These are phyloP conservation scores for Hoplodrina ambigua DNA, from an alignment of 2,888 invertebrate species.

Conservation along the genomic window DNA sequence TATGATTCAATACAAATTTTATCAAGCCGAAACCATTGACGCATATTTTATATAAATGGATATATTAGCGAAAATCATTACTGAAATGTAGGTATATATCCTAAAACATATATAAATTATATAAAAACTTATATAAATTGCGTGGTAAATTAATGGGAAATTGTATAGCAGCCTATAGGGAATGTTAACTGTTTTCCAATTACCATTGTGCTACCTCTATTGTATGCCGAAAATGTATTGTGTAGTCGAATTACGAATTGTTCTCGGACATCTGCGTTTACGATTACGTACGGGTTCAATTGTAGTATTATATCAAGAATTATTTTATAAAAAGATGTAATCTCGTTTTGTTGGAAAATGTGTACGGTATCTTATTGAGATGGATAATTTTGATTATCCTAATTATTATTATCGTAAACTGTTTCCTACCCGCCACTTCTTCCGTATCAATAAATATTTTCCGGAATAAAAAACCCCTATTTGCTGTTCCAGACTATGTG, in stretches of 20 bases:
- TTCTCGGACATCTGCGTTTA: conserved; percentile 42
- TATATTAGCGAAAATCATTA: background rate
- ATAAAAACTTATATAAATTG: background rate
- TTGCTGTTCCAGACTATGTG: too few relatives aligned
- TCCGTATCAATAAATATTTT: too few relatives aligned
- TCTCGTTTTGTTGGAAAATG: background rate
- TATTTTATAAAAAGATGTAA: background rate
- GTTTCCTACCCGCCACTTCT: too few relatives aligned
- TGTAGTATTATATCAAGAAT: background rate
- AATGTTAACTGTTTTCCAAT: conserved; percentile 48
- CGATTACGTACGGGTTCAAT: conserved; percentile 21
- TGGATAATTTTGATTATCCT: too few relatives aligned
- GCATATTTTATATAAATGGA: background rate
- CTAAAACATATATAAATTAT: too few relatives aligned
- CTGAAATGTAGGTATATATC: background rate
- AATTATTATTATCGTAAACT: too few relatives aligned
- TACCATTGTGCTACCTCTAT: conserved; percentile 51
- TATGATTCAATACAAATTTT: too few relatives aligned
- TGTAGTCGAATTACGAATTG: conserved; percentile 36
- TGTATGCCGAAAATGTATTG: conserved; percentile 50
- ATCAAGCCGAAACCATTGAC: too few relatives aligned
- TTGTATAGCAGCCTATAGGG: conserved; percentile 9
- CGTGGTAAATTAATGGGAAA: background rate
- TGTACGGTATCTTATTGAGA: too few relatives aligned
- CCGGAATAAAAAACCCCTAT: too few relatives aligned